phyloP scores from a whole-genome alignment of 2,888 invertebrate species.

The Plemyria rubiginata region DNA sequence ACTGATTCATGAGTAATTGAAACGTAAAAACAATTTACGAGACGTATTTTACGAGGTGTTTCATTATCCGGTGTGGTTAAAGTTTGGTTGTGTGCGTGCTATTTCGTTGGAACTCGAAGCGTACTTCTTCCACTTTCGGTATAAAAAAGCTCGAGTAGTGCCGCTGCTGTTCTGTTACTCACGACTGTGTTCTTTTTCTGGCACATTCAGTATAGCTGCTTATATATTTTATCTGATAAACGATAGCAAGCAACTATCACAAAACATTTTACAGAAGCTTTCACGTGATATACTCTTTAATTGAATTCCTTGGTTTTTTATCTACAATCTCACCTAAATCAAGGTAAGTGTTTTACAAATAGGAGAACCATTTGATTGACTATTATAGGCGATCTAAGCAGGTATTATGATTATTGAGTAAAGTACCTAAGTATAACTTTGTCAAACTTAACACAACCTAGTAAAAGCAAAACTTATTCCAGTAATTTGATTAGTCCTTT shows the following conservation, averaged over 20 bases:
- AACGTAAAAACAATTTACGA: constrained; percentile 19
- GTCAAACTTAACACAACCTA: background rate
- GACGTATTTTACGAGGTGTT: constrained; percentile 16
- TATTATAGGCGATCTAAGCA: too few relatives aligned
- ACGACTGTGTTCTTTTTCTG: background rate
- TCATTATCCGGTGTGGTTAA: constrained; percentile 3
- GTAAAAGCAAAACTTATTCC: background rate
- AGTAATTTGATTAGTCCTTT: constrained; percentile 20
- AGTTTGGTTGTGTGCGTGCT: constrained; percentile 1
- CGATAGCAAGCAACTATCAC: background rate
- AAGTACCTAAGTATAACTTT: too few relatives aligned
- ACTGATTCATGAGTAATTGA: constrained; percentile 29
- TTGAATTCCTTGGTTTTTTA: too few relatives aligned
- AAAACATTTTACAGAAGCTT: too few relatives aligned
- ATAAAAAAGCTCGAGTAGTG: constrained; percentile 1
- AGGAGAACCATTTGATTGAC: too few relatives aligned
- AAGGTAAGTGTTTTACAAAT: too few relatives aligned
- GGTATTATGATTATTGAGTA: background rate
- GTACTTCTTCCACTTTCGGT: background rate
- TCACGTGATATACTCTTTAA: too few relatives aligned
- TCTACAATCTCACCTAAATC: too few relatives aligned
- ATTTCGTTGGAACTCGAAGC: background rate
- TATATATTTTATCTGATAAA: too few relatives aligned
- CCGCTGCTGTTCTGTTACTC: background rate
- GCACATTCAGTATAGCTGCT: too few relatives aligned